Conservation (phyloP, 2,888 invertebrate species). For the Metacarcinus magister region DNA sequence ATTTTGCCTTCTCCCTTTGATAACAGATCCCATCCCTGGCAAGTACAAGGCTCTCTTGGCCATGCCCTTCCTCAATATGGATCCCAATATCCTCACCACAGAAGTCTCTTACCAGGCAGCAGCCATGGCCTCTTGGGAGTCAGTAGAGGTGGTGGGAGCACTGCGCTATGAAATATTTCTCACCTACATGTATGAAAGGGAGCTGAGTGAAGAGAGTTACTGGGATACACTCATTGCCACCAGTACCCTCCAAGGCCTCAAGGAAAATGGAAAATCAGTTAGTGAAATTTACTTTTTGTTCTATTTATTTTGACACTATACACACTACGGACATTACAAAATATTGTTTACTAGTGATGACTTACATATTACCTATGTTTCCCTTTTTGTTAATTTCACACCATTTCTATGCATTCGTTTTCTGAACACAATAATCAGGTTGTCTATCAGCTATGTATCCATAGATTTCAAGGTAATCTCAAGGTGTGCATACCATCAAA, state of each 20-base stretch:
- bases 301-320: background rate
- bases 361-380: too few relatives aligned
- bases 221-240: constrained; percentile 79
- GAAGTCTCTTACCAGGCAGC: constrained; percentile 70
- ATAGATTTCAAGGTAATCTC: background rate
- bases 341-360: too few relatives aligned
- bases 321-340: background rate
- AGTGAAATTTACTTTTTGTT: constrained; percentile 42
- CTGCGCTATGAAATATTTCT: constrained; percentile 77
- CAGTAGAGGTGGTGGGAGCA: background rate
- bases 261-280: constrained; percentile 65
- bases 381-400: too few relatives aligned
- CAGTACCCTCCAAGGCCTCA: constrained; percentile 76
- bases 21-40: constrained; percentile 81
- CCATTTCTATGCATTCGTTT: too few relatives aligned
- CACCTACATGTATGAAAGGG: constrained; percentile 82
- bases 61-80: constrained; percentile 75
- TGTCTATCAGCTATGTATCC: background rate
- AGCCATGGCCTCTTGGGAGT: constrained; percentile 18
- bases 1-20: background rate
- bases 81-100: constrained; percentile 80
- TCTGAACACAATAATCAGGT: too few relatives aligned
- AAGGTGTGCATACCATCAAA: background rate
- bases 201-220: constrained; percentile 77
- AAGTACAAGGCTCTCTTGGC: constrained; percentile 67